Evolutionary conservation across 1,140 invertebrate species (phyloP), one percentile per base, ranked within the genome.

Genomic region (Leptopilina boulardi): DNA sequence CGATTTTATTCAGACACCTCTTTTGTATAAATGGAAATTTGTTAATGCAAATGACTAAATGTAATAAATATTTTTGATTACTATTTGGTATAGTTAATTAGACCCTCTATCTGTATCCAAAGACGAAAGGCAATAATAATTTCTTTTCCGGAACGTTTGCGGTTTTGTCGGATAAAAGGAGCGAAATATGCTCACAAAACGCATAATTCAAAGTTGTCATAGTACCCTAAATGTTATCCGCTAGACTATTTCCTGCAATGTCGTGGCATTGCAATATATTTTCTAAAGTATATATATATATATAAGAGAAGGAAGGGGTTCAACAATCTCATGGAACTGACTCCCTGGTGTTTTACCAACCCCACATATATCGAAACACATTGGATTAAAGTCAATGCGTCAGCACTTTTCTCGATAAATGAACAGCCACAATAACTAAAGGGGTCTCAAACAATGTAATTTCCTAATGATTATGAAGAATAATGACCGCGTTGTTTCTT

Each of bases 321-420:
- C 10, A 38, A 73, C 30, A 13, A 42, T 56, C 18, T 38, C 38
- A 71, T 72, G 73, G n/a, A 23, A 59, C 30, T 30, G 75, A 79
- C 78, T 82, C 79, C 54, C 78, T 56, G 72, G 73, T 75, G 78
- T 83, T 82, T 78, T 56, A 73, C 38, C 56, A 80, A 76, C 76
- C 70, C 74, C 47, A 73, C 54, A 34, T 34, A n/a, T n/a, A n/a
- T n/a, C n/a, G 66, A 76, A 76, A 84, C 77, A 77, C 77, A 70
- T 59, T 19, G 80, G 83, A 89, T 89, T 88, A 88, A 86, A 84
- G 80, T 73, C 70, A 72, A 75, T 85, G 87, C 84, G 86, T 89
- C 89, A 89, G 87, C 87, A 78, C 70, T 87, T 88, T 84, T 80
- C 82, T 74, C 44, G 79, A 75, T 23, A 56, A 8, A 3, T 18